A percentile compares a stretch with the other conserved stretches of the same genome.
Evolutionary conservation across 1,140 invertebrate genomes (phyloP).

Genomic region (Euschistus heros): DNA sequence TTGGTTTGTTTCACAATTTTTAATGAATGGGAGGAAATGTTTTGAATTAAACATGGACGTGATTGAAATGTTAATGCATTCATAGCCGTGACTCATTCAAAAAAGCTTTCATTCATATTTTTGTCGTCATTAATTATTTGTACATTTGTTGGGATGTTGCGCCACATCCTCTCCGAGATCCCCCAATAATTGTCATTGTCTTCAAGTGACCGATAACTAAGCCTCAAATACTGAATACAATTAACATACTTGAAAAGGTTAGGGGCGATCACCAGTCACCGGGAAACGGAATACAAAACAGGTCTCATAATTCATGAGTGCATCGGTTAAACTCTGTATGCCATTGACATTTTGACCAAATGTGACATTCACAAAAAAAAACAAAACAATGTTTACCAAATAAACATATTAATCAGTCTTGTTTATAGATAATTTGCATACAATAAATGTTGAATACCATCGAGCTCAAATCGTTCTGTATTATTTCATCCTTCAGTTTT

Average conservation of each 20-base stretch:
- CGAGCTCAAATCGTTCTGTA: too few species aligned
- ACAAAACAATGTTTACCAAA: too few species aligned
- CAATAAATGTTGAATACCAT: too few species aligned
- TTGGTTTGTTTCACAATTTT: constrained; percentile 6
- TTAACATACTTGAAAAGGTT: constrained; percentile 7
- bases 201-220: constrained; percentile 8
- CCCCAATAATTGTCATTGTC: constrained; percentile 8
- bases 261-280: neutral
- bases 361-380: too few species aligned
- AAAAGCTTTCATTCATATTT: constrained; percentile 3
- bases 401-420: too few species aligned
- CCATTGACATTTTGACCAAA: too few species aligned
- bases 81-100: constrained; percentile 7
- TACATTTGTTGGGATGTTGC: neutral
- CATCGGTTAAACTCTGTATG: too few species aligned
- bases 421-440: too few species aligned
- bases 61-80: constrained; percentile 9
- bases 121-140: constrained; percentile 10
- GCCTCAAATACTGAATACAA: neutral
- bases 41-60: constrained; percentile 7
- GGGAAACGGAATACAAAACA: too few species aligned
- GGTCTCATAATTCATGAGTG: too few species aligned
- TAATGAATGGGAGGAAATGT: constrained; percentile 3
- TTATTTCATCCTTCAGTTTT: too few species aligned
- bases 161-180: neutral